Conservation (phyloP, 2,113 vertebrate species). For the Dicaeum eximium region DNA sequence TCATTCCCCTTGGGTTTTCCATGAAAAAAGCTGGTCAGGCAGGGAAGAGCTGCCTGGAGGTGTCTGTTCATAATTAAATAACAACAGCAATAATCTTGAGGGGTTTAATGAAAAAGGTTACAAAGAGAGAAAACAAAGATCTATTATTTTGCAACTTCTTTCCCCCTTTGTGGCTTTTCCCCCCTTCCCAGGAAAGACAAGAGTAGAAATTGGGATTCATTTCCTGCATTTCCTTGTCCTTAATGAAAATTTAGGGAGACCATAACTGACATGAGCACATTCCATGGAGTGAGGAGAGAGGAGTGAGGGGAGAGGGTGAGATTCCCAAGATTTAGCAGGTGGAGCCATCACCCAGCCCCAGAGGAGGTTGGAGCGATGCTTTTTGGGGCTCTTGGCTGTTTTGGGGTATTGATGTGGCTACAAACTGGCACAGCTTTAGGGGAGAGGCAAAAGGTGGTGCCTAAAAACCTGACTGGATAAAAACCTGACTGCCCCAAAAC, state of each 20-base stretch:
- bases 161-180: neutral
- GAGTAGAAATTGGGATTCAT: neutral
- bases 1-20: neutral
- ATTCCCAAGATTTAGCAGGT: neutral
- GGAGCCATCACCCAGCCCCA: neutral
- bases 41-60: neutral
- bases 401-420: neutral
- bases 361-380: neutral
- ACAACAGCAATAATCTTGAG: neutral
- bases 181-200: neutral
- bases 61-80: neutral
- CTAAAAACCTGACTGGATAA: neutral
- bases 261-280: neutral
- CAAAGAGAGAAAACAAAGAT: conserved; percentile 7
- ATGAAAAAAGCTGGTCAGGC: neutral
- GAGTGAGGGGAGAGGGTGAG: neutral
- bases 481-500: neutral
- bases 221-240: neutral
- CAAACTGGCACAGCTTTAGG: neutral
- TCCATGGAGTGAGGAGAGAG: neutral
- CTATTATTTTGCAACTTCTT: neutral
- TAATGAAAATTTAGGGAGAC: neutral
- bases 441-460: neutral
- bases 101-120: neutral
- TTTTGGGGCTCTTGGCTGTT: neutral